These are phyloP conservation scores for Iguana delicatissima DNA, from an alignment of 2,797 vertebrate species.

Conservation along the genomic window DNA sequence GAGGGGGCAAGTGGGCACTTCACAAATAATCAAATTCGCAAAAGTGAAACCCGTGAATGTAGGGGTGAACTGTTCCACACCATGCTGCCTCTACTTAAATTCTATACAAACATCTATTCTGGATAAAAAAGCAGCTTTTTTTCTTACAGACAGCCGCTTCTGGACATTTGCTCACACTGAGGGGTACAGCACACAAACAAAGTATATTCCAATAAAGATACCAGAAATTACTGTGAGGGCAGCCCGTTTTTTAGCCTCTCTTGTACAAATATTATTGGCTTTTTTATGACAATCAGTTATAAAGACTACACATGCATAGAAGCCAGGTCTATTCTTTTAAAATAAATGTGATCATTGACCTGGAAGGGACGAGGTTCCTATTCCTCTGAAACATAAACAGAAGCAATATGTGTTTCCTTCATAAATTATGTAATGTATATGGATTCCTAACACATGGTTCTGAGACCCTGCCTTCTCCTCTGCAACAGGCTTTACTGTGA, in stretches of 20 bases:
- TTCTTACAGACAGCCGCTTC: neutral
- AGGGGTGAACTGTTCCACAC: too few relatives aligned
- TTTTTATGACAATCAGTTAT: neutral
- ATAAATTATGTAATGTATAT: neutral
- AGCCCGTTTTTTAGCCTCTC: neutral
- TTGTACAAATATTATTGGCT: neutral
- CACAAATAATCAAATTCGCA: too few relatives aligned
- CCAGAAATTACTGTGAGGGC: neutral
- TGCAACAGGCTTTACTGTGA: neutral
- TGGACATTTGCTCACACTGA: neutral
- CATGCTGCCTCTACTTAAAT: too few relatives aligned
- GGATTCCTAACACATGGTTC: neutral
- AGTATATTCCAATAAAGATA: neutral
- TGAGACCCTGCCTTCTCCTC: neutral
- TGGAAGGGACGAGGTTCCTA: neutral
- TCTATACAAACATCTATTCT: neutral
- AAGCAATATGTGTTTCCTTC: neutral
- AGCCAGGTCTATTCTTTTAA: neutral
- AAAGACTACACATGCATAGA: neutral
- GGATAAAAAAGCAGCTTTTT: neutral
- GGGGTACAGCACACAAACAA: neutral
- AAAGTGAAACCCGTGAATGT: too few relatives aligned
- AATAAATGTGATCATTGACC: neutral
- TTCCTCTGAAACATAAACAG: neutral
- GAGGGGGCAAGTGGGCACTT: too few relatives aligned